Evolutionary conservation across 2,888 invertebrate genomes (phyloP).

Genomic region (Pyrgus malvae): DNA sequence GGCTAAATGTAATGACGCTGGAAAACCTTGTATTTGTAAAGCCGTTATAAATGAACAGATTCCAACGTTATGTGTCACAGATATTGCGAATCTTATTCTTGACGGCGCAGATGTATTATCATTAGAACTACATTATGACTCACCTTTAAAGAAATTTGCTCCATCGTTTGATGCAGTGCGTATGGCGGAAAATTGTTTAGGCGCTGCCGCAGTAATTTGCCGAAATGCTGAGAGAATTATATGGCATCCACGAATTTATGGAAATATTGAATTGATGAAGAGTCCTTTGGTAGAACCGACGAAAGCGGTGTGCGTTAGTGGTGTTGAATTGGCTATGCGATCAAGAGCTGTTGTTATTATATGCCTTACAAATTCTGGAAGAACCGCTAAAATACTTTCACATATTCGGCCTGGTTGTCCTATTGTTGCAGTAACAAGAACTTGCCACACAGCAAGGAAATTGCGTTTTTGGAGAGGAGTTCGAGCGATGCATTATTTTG

Average conservation of each 20-base stretch:
- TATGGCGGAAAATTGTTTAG: slow-evolving; percentile 85
- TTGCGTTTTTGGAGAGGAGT: slow-evolving; percentile 76
- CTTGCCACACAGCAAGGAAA: slow-evolving; percentile 85
- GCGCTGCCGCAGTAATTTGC: slow-evolving; percentile 88
- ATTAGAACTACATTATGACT: slow-evolving; percentile 84
- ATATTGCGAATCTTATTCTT: slow-evolving; percentile 95
- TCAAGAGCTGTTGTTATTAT: slow-evolving; percentile 82
- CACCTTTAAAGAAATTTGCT: slow-evolving; percentile 60
- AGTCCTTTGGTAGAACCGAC: slow-evolving; percentile 78
- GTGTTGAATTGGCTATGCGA: slow-evolving; percentile 65
- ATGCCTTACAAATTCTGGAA: slow-evolving; percentile 87
- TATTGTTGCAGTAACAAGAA: slow-evolving; percentile 87
- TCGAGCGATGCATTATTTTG: slow-evolving; percentile 78
- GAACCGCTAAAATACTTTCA: slow-evolving; percentile 87
- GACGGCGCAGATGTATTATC: slow-evolving; percentile 94
- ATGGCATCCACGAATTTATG: slow-evolving; percentile 90
- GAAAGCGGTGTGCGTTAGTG: slow-evolving; percentile 76
- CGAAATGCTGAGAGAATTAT: slow-evolving; percentile 93
- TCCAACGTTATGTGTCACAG: slow-evolving; percentile 88
- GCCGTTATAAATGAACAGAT: slow-evolving; percentile 91
- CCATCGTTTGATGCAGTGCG: slow-evolving; percentile 57
- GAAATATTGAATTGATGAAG: slow-evolving; percentile 84
- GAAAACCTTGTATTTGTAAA: slow-evolving; percentile 95
- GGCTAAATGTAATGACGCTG: slow-evolving; percentile 90
- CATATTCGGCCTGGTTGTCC: slow-evolving; percentile 87